Base-by-base conservation (phyloP, 2,113 vertebrate genomes). In the Myrmophylax atrothorax region DNA sequence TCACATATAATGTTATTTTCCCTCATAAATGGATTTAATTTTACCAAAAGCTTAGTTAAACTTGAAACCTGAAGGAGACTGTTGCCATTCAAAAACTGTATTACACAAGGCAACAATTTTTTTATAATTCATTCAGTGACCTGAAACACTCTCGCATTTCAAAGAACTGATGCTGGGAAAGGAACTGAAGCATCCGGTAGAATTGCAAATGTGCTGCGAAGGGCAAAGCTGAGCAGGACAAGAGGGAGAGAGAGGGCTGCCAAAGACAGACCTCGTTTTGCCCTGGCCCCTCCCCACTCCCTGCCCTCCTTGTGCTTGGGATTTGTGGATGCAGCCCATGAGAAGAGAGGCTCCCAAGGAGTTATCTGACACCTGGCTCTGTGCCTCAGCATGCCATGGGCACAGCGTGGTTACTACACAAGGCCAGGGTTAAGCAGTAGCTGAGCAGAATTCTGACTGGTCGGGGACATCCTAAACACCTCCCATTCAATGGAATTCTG, bases 21-120 rank as follows among this genome's bases (percentile, higher is more conserved):
- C 47, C 20, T 87, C 53, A 80, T 50, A 90, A 93, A 87, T 28
- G 13, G 28, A 74, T 85, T 96, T 87, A 66, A 55, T 90, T 95
- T 95, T 70, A 86, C 42, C 3, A n/a, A 85, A 16, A 12, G 15
- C 24, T 72, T 78, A 6, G 24, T 28, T 75, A 94, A 87, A 66
- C 89, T 87, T 87, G 53, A 73, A 96, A 66, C 31, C 66, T 58
- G 33, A 18, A 84, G 53, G 31, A 91, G 49, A 80, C 28, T n/a
- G 24, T 25, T 82, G 53, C n/a, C 46, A 46, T 33, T 80, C 50
- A 83, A 68, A 92, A 69, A 22, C 23, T 19, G 28, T 20, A 37
- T 66, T 58, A 46, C 3, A 23, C 10, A 10, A 60, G 37, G 52
- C 59, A 92, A n/a, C 9, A 5, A 22, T 26, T 79, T 76, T 60